A percentile compares a stretch with the other conserved stretches of the same genome.
phyloP scores from a whole-genome alignment of 2,888 invertebrate species.

The Drosophila affinis region DNA sequence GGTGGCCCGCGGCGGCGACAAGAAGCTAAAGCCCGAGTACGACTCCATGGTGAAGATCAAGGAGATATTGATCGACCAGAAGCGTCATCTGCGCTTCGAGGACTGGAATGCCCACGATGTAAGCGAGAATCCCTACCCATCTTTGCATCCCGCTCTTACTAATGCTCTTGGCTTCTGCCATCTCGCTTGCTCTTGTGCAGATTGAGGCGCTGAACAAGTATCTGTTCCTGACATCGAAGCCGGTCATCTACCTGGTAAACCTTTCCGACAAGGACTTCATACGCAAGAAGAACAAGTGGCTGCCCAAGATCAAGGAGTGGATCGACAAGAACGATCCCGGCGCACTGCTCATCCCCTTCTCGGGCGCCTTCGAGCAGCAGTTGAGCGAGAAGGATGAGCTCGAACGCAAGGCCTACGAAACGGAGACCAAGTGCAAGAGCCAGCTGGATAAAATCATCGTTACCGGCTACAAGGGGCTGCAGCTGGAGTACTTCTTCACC shows the following conservation, averaged over 20 bases:
- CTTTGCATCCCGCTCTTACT: conserved; percentile 18
- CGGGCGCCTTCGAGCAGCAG: conserved; percentile 94
- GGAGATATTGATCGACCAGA: conserved; percentile 92
- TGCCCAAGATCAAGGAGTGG: conserved; percentile 98
- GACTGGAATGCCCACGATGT: conserved; percentile 97
- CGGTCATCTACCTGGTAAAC: conserved; percentile 98
- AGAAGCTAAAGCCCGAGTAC: conserved; percentile 97
- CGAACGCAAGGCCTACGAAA: conserved; percentile 90
- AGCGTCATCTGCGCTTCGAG: conserved; percentile 95
- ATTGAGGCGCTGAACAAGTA: conserved; percentile 98
- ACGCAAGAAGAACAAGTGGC: conserved; percentile 99
- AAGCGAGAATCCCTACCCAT: conserved; percentile 68
- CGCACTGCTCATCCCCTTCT: conserved; percentile 96
- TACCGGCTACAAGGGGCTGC: conserved; percentile 97
- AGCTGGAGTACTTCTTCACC: conserved; percentile 99
- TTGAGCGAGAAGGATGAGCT: conserved; percentile 92
- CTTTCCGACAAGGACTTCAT: conserved; percentile 99
- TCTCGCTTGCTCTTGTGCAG: conserved; percentile 85
- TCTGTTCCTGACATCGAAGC: conserved; percentile 98
- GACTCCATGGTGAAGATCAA: conserved; percentile 94
- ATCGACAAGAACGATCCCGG: conserved; percentile 98
- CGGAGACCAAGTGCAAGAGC: conserved; percentile 92
- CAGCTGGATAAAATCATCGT: conserved; percentile 98
- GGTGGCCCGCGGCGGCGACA: conserved; percentile 93
- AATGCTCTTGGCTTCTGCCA: background rate